Evolutionary conservation across 2,113 vertebrate genomes (phyloP).

Genomic region (Halichoerus grypus): DNA sequence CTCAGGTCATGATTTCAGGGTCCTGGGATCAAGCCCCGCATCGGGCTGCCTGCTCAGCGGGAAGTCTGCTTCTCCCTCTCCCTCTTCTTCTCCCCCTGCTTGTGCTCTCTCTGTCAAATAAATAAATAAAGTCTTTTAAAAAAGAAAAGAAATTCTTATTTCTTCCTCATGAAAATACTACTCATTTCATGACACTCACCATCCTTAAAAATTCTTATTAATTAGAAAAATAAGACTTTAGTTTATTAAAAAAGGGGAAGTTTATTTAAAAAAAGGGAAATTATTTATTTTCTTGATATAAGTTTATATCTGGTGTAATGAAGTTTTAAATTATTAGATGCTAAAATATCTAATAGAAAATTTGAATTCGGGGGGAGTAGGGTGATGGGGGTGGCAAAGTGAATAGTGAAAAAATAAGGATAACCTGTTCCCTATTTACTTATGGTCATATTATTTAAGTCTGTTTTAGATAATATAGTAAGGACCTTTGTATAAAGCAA

Average conservation of each 20-base stretch:
- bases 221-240: conserved; percentile 50
- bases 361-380: neutral
- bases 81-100: too few species aligned
- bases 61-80: too few species aligned
- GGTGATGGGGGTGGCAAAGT: neutral
- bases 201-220: conserved; percentile 46
- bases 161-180: conserved; percentile 9
- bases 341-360: conserved; percentile 41
- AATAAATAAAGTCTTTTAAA: too few species aligned
- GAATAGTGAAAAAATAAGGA: neutral
- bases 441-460: conserved; percentile 3
- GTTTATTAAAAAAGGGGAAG: neutral
- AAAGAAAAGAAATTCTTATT: conserved; percentile 4
- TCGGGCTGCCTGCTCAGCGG: too few species aligned
- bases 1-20: too few species aligned
- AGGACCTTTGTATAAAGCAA: neutral
- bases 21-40: too few species aligned
- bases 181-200: neutral
- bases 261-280: neutral
- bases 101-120: too few species aligned
- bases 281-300: neutral
- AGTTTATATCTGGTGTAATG: conserved; percentile 53
- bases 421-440: neutral
- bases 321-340: conserved; percentile 38
- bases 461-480: conserved; percentile 27